Base-by-base conservation (phyloP, 2,888 invertebrate species). In the Coleophora deauratella region DNA sequence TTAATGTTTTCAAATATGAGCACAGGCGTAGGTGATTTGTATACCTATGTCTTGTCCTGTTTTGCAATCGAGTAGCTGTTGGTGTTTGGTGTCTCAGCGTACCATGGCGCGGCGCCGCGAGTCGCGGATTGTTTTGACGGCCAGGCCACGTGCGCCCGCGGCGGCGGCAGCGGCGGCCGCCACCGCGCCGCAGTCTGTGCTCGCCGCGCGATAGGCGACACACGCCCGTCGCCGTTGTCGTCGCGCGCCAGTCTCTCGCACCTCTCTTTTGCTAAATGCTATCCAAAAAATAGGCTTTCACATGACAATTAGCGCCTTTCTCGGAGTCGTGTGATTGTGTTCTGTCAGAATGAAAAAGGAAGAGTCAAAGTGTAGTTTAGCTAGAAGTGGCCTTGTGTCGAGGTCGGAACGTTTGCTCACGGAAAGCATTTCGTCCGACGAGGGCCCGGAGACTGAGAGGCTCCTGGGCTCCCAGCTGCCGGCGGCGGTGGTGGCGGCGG, bases 361-460 rank as follows among this genome's bases (percentile, higher is more conserved):
- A 55, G 71, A 71, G 49, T 66, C 72, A 28, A 71, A 66, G 45
- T 59, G 62, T 57, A 71, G 65, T 53, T 59, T 75, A 51, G 61
- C 58, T 42, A 62, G 60, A 59, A 59, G 60, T 37, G 59, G 59
- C 47, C 66, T 59, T 45, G 69, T 60, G 38, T 63, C 72, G 59
- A 72, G 74, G 63, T 57, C 77, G 46, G 52, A 65, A 40, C 72
- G 78, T 42, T 54, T 77, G 48, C 67, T 80, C 46, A 74, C 73
- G 49, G 81, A 82, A 54, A 84, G 82, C 60, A 63, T 80, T 51
- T 84, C 84, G 38, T 84, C 84, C 44, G 79, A 79, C 50, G 82
- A 85, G 50, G 79, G 80, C 41, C 81, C 77, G 44, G 85, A 85
- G 63, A 75, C 77, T 21, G 79, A 84, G 62, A 71, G 72, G 38